Evolutionary conservation across 2,797 vertebrate genomes (phyloP).

Genomic region (Pseudopleuronectes americanus): DNA sequence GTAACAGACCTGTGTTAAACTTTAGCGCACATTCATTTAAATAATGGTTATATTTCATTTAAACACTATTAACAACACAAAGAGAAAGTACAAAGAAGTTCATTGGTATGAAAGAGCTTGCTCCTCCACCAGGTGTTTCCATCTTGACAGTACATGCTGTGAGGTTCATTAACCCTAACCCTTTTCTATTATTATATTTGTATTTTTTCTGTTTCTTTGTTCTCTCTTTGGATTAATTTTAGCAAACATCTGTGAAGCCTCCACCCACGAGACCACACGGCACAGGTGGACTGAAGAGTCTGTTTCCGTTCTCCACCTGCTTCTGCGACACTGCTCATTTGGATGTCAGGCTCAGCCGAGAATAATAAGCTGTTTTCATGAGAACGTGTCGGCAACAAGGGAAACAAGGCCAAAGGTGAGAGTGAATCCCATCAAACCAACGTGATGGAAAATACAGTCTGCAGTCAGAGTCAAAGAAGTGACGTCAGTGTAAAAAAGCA

Average conservation of each 20-base stretch:
- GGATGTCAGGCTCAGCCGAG: slow-evolving; percentile 21
- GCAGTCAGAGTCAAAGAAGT: slow-evolving; percentile 16
- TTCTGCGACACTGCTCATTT: slow-evolving; percentile 42
- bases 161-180: too few relatives aligned
- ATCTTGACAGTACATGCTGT: background rate
- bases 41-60: background rate
- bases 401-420: slow-evolving; percentile 30
- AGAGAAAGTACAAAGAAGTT: background rate
- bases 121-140: background rate
- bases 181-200: background rate
- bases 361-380: slow-evolving; percentile 31
- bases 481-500: background rate
- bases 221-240: slow-evolving; percentile 16
- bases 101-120: background rate
- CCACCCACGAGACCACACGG: slow-evolving; percentile 3
- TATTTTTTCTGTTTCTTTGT: slow-evolving; percentile 4
- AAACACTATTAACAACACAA: background rate
- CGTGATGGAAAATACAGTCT: slow-evolving; percentile 14
- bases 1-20: background rate
- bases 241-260: slow-evolving; percentile 27
- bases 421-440: slow-evolving; percentile 17
- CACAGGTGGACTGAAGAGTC: slow-evolving; percentile 20
- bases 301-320: slow-evolving; percentile 47
- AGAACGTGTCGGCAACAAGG: slow-evolving; percentile 27
- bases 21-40: background rate